Base-by-base conservation (phyloP, 2,888 invertebrate genomes). In the Gastrophysa polygoni region DNA sequence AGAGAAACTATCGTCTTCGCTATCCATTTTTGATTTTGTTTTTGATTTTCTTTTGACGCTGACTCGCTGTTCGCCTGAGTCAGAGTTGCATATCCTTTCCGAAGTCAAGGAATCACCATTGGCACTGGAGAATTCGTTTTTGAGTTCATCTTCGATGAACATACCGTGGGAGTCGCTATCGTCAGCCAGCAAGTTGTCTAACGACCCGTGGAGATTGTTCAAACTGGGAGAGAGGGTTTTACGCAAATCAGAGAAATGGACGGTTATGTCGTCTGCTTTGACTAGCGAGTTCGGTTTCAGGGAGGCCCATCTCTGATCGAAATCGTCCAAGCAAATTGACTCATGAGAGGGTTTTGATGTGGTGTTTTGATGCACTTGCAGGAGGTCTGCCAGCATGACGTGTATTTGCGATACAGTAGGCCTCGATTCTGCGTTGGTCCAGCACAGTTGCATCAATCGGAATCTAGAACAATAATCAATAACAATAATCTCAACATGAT, bases 231-330 rank as follows among this genome's bases (percentile, higher is more conserved):
- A 80, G 62, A 76, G 61, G 1, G 68, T 69, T 67, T 77, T 78
- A 7, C 66, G 67, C 18, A 66, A 64, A 17, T 84, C 52, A 80
- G 72, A 70, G 16, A 68, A 70, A 34, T 68, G 66, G 16, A 69
- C 69, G 8, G 68, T 63, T 20, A 83, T 75, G 61, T 85, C 84
- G 74, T 88, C 87, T 24, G 85, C 77, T 71, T 85, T 85, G 17
- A 85, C 84, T 17, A 87, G 85, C 38, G 83, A 80, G 78, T 90
- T 91, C 14, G 90, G 89, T 76, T 88, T 89, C 67, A 89, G 84
- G 20, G 83, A 83, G 71, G 90, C 88, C 92, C 92, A 92, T 57
- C 91, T 86, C 46, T 85, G 84, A 72, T 92, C 91, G 77, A 93
- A 93, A 77, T 90, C 86, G 49, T 83, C 84, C 2, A 82, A 76